phyloP scores from a whole-genome alignment of 2,797 vertebrate genomes.

The Emys orbicularis region DNA sequence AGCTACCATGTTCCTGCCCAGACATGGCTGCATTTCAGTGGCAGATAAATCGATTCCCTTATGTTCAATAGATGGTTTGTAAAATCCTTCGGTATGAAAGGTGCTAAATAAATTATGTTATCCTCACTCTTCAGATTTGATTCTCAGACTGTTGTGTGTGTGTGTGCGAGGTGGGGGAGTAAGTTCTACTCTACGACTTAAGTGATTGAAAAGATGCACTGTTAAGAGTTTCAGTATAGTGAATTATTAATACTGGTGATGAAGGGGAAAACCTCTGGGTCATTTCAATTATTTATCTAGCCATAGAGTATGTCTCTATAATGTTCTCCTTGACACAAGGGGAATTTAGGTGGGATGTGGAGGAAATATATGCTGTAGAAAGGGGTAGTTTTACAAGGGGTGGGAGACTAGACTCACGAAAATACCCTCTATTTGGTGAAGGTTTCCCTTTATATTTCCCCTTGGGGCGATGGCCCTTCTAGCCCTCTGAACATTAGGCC shows the following conservation, averaged over 20 bases:
- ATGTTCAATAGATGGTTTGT: background rate
- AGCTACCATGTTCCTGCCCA: background rate
- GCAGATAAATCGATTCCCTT: background rate
- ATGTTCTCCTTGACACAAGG: background rate
- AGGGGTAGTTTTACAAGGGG: background rate
- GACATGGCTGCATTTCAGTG: fast-evolving
- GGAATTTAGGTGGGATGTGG: background rate
- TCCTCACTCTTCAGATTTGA: background rate
- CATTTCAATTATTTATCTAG: slow-evolving; percentile 7
- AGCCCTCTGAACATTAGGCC: background rate
- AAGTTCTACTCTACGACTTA: background rate
- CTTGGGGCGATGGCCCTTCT: background rate
- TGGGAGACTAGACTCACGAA: background rate
- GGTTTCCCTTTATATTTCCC: background rate
- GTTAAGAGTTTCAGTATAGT: background rate
- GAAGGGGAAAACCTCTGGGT: background rate
- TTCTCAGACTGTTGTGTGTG: background rate
- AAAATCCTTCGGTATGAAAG: background rate
- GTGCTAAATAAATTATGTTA: background rate
- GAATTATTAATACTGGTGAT: slow-evolving; percentile 10
- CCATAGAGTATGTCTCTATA: slow-evolving; percentile 8
- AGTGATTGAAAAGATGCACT: background rate
- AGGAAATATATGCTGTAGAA: background rate
- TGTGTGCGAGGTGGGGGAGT: fast-evolving
- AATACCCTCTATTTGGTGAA: background rate